Conservation (phyloP, 2,113 vertebrate species). For the Dascyllus trimaculatus region DNA sequence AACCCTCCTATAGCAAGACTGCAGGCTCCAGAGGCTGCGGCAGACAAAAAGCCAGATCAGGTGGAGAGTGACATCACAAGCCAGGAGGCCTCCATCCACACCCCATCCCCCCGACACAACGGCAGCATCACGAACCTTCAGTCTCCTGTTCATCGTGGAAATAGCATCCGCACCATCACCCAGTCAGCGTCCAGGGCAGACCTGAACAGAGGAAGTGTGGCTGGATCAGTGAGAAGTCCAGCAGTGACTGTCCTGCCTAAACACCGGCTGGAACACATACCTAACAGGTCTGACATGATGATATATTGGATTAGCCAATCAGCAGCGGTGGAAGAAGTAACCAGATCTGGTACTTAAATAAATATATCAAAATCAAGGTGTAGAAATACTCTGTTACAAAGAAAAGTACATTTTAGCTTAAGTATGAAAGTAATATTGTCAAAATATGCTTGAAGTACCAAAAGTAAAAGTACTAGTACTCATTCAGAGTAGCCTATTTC, state of each 20-base stretch:
- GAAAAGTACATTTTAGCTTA: too few species aligned
- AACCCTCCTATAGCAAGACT: conserved; percentile 83
- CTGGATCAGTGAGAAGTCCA: conserved; percentile 69
- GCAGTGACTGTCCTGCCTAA: conserved; percentile 79
- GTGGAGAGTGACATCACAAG: conserved; percentile 86
- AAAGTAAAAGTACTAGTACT: too few species aligned
- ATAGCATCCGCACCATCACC: conserved; percentile 86
- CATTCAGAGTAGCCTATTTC: too few species aligned
- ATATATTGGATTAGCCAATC: background rate
- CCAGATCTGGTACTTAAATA: too few species aligned
- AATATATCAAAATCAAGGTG: too few species aligned
- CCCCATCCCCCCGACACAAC: conserved; percentile 83
- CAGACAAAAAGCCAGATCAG: conserved; percentile 81
- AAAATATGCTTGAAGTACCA: too few species aligned
- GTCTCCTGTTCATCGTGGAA: conserved; percentile 80
- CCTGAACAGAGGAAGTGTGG: conserved; percentile 57
- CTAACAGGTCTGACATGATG: conserved; percentile 83
- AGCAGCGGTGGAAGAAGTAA: too few species aligned
- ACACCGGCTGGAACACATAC: conserved; percentile 71
- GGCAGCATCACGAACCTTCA: conserved; percentile 85
- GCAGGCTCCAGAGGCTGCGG: conserved; percentile 86
- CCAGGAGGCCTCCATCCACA: conserved; percentile 83
- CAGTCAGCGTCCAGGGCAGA: conserved; percentile 83
- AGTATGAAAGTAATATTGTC: too few species aligned
- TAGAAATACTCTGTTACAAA: too few species aligned